These are phyloP conservation scores for Nomada goodeniana DNA, from an alignment of 2,888 invertebrate genomes.

Conservation along the genomic window DNA sequence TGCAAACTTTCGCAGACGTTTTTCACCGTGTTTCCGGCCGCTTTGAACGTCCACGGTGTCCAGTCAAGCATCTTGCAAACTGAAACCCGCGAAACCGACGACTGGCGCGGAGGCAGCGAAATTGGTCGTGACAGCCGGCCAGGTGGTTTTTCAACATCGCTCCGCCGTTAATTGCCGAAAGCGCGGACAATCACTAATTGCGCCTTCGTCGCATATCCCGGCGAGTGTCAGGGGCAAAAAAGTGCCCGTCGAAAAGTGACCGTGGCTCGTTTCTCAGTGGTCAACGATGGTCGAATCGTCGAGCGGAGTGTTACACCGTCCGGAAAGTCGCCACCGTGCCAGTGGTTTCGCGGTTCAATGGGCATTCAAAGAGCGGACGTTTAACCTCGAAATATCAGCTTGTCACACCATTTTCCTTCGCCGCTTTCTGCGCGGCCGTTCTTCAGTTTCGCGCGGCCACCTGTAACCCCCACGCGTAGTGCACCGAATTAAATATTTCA, in stretches of 20 bases:
- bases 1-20: background rate
- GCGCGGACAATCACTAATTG: conserved; percentile 60
- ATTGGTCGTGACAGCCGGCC: conserved; percentile 36
- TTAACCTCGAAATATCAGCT: conserved; percentile 38
- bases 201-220: conserved; percentile 32
- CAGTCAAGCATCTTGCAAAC: conserved; percentile 16
- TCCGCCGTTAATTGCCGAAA: conserved; percentile 52
- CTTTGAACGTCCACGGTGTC: background rate
- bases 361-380: conserved; percentile 49
- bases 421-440: background rate
- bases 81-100: conserved; percentile 28
- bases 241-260: conserved; percentile 31
- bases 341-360: conserved; percentile 53
- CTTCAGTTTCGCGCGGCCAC: background rate
- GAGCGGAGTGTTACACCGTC: conserved; percentile 40
- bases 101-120: conserved; percentile 3
- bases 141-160: conserved; percentile 47
- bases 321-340: conserved; percentile 32
- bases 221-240: conserved; percentile 38
- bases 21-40: background rate
- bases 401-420: background rate
- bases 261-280: conserved; percentile 47
- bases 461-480: background rate
- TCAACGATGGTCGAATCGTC: conserved; percentile 59
- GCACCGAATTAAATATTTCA: conserved; percentile 14